Evolutionary conservation across 92 coral and sea anemone species (phyloP), one percentile per base, ranked within the genome.

Genomic region (Parazoanthus atlanticus): DNA sequence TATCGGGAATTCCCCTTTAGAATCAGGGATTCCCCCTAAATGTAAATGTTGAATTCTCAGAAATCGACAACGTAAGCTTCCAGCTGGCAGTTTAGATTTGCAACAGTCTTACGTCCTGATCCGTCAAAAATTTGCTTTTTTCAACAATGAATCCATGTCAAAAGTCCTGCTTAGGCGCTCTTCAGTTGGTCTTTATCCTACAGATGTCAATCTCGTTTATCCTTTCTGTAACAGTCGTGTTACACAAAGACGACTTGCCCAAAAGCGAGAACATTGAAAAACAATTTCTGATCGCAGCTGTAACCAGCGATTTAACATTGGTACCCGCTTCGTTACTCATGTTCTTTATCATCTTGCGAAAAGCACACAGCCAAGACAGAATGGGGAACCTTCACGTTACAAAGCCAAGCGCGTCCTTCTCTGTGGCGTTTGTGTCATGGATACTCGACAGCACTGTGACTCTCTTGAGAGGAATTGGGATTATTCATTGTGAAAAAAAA

Each of bases 351-450:
- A 88, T 90, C 17, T 61, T 86, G 17, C 70, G 41, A 36, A 86
- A 56, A 10, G 92, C 92, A 6, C 52, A 88, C 52, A 86, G 89
- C 12, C 11, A 69, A 25, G 90, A 90, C 58, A 76, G 49, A 17
- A 79, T 80, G 52, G 90, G 92, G 5, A 90, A 90, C 28, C 75
- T 80, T 75, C 85, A 76, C 49, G 85, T 80, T 17, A 21, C 82
- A 25, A 80, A 69, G 36, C 31, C 86, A 26, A 86, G 89, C 61
- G 92, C 90, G 10, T 90, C 90, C 11, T 86, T 90, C 71, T 65
- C 74, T 19, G 93, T 90, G 25, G 93, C 93, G 4, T 81, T 86
- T 25, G 85, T 90, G 10, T 82, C 93, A 7, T 90, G 93, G 93
- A 90, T 90, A 69, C 76, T 90, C 38, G 74, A 81, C 8, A 84